These are phyloP conservation scores for Actinia equina DNA, from an alignment of 64 coral and sea anemone species.

Conservation along the genomic window DNA sequence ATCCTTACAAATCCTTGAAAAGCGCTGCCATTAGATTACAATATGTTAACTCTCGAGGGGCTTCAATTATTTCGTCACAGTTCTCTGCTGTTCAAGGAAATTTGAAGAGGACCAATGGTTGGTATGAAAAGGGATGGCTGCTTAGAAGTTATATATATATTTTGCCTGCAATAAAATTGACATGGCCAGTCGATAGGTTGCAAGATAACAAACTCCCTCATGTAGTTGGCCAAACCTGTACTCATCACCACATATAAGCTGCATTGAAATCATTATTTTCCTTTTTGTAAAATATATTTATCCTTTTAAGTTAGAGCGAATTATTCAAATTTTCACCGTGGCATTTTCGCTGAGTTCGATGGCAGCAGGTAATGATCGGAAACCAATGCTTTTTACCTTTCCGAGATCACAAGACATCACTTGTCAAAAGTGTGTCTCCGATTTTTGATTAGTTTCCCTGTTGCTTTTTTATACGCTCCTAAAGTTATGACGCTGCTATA, in stretches of 20 bases:
- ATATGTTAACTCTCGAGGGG: too few species aligned
- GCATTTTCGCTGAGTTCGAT: too few species aligned
- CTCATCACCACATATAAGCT: constrained; percentile 39
- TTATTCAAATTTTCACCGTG: too few species aligned
- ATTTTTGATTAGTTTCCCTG: constrained; percentile 46
- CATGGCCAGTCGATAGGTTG: constrained; percentile 64
- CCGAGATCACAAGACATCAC: too few species aligned
- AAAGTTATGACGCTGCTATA: too few species aligned
- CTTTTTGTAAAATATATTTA: too few species aligned
- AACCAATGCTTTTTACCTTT: too few species aligned
- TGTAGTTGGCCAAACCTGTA: constrained; percentile 34
- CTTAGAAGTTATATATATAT: constrained; percentile 7
- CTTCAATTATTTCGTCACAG: too few species aligned
- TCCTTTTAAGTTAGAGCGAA: constrained; percentile 36
- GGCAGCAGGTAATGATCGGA: too few species aligned
- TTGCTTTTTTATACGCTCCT: too few species aligned
- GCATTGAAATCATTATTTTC: constrained; percentile 42
- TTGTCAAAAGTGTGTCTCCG: constrained; percentile 51
- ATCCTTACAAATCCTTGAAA: too few species aligned
- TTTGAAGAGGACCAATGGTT: constrained; percentile 22
- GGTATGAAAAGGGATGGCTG: background rate
- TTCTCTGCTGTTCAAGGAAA: constrained; percentile 16
- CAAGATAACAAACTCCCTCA: constrained; percentile 40
- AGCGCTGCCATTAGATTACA: too few species aligned
- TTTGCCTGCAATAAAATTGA: constrained; percentile 45